phyloP scores from a whole-genome alignment of 2,113 vertebrate species.

The Triplophysa rosa region DNA sequence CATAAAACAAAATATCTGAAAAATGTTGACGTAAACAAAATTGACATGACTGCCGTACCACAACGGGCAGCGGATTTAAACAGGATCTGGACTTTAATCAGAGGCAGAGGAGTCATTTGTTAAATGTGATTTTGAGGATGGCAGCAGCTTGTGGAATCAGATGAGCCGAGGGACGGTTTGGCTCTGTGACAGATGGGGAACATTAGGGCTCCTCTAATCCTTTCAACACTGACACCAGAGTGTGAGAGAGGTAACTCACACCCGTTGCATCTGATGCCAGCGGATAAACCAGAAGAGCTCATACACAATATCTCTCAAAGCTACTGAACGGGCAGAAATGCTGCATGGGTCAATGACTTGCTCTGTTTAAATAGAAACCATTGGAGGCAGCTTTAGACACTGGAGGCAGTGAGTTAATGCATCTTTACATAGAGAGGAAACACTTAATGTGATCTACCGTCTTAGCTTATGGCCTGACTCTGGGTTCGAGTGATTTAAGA shows the following conservation, averaged over 20 bases:
- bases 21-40: background rate
- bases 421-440: conserved; percentile 15
- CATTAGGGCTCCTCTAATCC: conserved; percentile 59
- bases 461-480: conserved; percentile 20
- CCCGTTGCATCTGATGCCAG: conserved; percentile 25
- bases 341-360: background rate
- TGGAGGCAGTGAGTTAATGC: conserved; percentile 17
- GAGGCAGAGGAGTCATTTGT: conserved; percentile 39
- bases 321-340: background rate
- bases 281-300: conserved; percentile 35
- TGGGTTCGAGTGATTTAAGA: background rate
- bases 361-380: conserved; percentile 24
- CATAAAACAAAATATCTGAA: background rate
- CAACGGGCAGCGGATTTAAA: background rate
- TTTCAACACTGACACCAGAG: conserved; percentile 59
- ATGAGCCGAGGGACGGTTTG: conserved; percentile 50
- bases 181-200: conserved; percentile 57
- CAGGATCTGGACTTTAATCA: conserved; percentile 15
- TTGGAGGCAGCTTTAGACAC: conserved; percentile 12
- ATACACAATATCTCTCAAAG: conserved; percentile 2
- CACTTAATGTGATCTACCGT: conserved; percentile 43
- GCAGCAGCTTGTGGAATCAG: conserved; percentile 41
- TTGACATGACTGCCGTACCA: background rate
- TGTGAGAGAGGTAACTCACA: conserved; percentile 53
- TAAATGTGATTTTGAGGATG: conserved; percentile 46